Evolutionary conservation across 2,797 vertebrate genomes (phyloP).

Genomic region (Podargus strigoides): DNA sequence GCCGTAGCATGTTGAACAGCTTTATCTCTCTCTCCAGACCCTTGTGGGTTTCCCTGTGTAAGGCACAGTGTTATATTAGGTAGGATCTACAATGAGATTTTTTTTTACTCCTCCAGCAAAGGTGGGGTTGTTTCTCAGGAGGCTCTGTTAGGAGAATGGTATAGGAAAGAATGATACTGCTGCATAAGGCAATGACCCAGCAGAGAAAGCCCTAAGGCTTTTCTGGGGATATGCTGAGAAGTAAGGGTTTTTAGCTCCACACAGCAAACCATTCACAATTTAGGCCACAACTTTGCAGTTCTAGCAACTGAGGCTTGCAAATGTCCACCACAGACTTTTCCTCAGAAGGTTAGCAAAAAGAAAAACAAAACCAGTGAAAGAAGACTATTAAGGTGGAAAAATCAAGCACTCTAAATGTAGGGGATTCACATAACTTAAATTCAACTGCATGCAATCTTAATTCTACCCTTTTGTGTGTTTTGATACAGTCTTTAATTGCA

Average conservation of each 20-base stretch:
- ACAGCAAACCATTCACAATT: constrained; percentile 31
- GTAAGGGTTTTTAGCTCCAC: neutral
- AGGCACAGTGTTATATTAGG: neutral
- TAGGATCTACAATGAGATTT: neutral
- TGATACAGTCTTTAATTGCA: constrained; percentile 61
- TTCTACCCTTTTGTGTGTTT: constrained; percentile 54
- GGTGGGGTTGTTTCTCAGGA: constrained; percentile 12
- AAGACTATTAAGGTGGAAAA: neutral
- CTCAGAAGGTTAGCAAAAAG: neutral
- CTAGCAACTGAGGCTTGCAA: constrained; percentile 19
- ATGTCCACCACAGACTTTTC: neutral
- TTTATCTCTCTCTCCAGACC: neutral
- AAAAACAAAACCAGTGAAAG: neutral
- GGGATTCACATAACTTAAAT: neutral
- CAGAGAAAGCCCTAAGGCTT: constrained; percentile 7
- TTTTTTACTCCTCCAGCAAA: constrained; percentile 34
- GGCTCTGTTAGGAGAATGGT: neutral
- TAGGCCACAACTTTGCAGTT: neutral
- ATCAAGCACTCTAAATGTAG: neutral
- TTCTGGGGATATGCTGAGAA: neutral
- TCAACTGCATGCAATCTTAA: neutral
- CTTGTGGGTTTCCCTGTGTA: neutral
- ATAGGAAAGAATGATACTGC: constrained; percentile 18
- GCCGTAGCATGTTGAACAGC: neutral
- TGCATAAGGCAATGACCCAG: neutral